Base-by-base conservation (phyloP, 2,888 invertebrate genomes). In the Mesochorus sp. region DNA sequence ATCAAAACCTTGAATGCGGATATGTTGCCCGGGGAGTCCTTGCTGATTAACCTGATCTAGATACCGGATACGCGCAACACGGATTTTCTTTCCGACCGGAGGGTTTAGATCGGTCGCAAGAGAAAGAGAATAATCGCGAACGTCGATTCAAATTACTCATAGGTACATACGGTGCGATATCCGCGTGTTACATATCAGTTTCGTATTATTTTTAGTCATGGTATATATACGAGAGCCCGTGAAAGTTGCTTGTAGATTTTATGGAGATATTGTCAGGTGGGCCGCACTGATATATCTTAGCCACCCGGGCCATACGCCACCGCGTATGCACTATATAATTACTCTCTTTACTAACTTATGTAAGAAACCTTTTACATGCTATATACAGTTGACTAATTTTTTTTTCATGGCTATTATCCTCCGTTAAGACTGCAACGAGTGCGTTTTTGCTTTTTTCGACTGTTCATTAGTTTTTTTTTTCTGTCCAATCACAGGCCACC, bases 401-500 rank as follows among this genome's bases (percentile, higher is more conserved):
- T 37, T n/a, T 37, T 24, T 8, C 8, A 49, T 12, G 14, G 21
- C 24, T 5, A 14, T 64, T 51, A 39, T 53, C 24, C 12, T 19
- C n/a, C n/a, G n/a, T n/a, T n/a, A n/a, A n/a, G n/a, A n/a, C n/a
- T n/a, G n/a, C n/a, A n/a, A n/a, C n/a, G n/a, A n/a, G n/a, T n/a
- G n/a, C n/a, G n/a, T 3, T 19, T 24, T 34, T 37, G 2, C 2
- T 39, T 28, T 28, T 39, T 6, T 28, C 10, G 14, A 17, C 2
- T 71, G 12, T 72, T 68, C 49, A 26, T 12, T 14, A 10, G 19
- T 14, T 24, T 51, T 64, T 66, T 59, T 67, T 55, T 26, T 62
- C 64, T 61, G 39, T 37, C 64, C 57, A 71, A 5, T 64, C 95
- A 95, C 79, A 85, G 90, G 26, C 62, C 87, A 44, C 72, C 85